Conservation (phyloP, 2,797 vertebrate species). For the Antennarius maculatus region DNA sequence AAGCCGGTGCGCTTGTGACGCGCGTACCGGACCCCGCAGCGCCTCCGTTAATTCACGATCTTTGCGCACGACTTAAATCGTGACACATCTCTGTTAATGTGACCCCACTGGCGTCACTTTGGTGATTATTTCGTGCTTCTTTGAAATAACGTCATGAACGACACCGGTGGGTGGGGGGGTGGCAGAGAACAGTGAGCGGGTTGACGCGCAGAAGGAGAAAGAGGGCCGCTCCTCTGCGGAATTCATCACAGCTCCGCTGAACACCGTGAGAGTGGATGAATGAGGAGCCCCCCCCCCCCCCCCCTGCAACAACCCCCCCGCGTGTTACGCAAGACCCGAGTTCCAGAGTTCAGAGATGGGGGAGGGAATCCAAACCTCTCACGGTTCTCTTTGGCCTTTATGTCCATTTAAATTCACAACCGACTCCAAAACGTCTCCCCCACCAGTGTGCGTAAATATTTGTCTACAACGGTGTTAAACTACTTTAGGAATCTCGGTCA, state of each 20-base stretch:
- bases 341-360: neutral
- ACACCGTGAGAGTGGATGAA: constrained; percentile 25
- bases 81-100: rapidly evolving
- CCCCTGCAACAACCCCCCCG: neutral
- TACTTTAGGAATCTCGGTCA: no score
- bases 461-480: no score
- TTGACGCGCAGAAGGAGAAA: constrained; percentile 27
- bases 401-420: no score
- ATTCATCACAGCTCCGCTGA: constrained; percentile 69
- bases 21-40: rapidly evolving
- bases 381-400: no score
- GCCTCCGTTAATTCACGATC: neutral
- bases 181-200: constrained; percentile 16
- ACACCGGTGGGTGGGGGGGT: constrained; percentile 11
- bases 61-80: rapidly evolving
- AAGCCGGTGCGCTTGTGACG: rapidly evolving
- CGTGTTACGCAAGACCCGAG: neutral
- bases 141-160: constrained; percentile 11
- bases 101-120: neutral
- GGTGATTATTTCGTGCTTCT: constrained; percentile 20
- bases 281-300: neutral
- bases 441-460: no score
- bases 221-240: constrained; percentile 70
- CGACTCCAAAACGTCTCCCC: no score
- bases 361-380: constrained; percentile 1